Evolutionary conservation across 2,113 vertebrate species (phyloP).

Genomic region (Acrocephalus arundinaceus): DNA sequence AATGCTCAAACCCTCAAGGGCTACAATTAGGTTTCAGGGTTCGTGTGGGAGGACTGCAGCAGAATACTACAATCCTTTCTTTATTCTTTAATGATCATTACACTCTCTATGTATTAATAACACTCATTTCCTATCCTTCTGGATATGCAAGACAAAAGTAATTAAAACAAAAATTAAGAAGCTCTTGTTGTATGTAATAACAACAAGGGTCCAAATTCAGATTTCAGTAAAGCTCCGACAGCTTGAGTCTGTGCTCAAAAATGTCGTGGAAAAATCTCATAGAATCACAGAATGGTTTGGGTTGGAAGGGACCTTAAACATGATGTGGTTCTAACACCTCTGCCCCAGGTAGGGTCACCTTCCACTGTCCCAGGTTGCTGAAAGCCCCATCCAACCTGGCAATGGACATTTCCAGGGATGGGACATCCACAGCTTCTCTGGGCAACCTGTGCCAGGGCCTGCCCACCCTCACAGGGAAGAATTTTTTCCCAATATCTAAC

Average conservation of each 20-base stretch:
- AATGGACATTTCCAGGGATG: neutral
- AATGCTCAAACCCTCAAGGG: slow-evolving; percentile 46
- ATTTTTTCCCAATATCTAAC: neutral
- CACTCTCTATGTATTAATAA: slow-evolving; percentile 43
- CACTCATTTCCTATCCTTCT: slow-evolving; percentile 48
- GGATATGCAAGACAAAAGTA: slow-evolving; percentile 48
- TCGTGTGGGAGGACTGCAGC: slow-evolving; percentile 46
- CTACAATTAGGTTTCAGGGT: slow-evolving; percentile 62
- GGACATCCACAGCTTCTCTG: neutral
- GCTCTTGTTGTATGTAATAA: neutral
- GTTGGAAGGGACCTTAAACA: neutral
- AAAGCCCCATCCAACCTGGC: neutral
- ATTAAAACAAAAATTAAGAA: slow-evolving; percentile 55
- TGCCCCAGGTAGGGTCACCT: neutral
- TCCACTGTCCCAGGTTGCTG: neutral
- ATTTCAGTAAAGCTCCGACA: neutral
- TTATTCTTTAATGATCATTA: slow-evolving; percentile 62
- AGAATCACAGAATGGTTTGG: neutral
- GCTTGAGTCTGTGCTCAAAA: neutral
- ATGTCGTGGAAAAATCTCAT: neutral
- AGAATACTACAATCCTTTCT: slow-evolving; percentile 48
- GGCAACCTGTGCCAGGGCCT: neutral
- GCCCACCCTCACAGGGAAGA: no score
- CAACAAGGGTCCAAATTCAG: neutral
- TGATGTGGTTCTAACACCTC: neutral